Base-by-base conservation (phyloP, 1,140 invertebrate species). In the Brachionus sp. region DNA sequence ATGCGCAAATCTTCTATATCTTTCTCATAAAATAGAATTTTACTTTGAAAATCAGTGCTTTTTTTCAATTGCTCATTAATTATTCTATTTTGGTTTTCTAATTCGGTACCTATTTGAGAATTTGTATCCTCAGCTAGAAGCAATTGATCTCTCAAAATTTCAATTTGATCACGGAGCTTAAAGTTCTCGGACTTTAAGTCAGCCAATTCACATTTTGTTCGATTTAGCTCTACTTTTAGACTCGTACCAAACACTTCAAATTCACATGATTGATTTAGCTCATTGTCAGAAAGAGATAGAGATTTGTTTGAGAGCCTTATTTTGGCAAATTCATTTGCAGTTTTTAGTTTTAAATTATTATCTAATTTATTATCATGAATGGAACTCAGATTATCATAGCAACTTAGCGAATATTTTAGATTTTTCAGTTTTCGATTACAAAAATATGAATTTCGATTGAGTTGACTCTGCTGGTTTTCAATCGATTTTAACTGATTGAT, bases 381-480 rank as follows among this genome's bases (percentile, higher is more conserved):
- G 5, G 70, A 75, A 29, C 25, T 75, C 6, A 75, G n/a, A 23
- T 75, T 75, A 12, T 46, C 70, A 46, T 33, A 29, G 13, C 70
- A 75, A 25, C 70, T 75, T 23, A 46, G 19, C 39, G 70, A 75
- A 4, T 75, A 75, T 75, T 23, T 75, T n/a, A 75, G 12, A 19
- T 50, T 44, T 29, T 50, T 42, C 23, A 75, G 13, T 75, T 75
- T 75, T 75, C 29, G 44, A 23, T 42, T 23, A 46, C 70, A 75
- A 5, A 75, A 25, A 13, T 75, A 75, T 25, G 70, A 75, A n/a
- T 75, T 75, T 3, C 39, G 39, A 9, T 66, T 66, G 10, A 33
- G 6, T 5, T 33, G 10, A n/a, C 6, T 35, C 9, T n/a, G 10
- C 39, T 70, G 35, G 1, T 16, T 16, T 5, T 70, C 66, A n/a